Evolutionary conservation across 2,113 vertebrate genomes (phyloP).

Genomic region (Phrynocephalus versicolor): DNA sequence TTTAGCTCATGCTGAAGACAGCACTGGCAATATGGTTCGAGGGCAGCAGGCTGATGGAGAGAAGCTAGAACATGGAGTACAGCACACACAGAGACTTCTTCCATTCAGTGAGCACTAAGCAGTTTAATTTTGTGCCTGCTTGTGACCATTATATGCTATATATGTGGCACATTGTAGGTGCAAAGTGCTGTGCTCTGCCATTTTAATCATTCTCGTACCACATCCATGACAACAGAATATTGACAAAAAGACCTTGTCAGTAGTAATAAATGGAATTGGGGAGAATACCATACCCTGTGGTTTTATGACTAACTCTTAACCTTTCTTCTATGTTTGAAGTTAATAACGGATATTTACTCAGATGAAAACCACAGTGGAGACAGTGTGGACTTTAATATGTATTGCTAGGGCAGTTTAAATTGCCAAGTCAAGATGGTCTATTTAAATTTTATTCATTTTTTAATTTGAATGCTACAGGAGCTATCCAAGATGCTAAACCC

Average conservation of each 20-base stretch:
- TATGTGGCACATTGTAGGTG: neutral
- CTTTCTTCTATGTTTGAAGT: neutral
- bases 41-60: neutral
- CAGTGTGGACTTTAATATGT: no score
- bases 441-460: no score
- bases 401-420: no score
- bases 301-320: neutral
- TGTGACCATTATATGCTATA: neutral
- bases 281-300: no score
- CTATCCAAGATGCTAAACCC: no score
- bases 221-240: neutral
- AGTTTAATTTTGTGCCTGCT: neutral
- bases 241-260: neutral
- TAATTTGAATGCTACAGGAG: no score
- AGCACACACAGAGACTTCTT: neutral
- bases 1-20: no score
- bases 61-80: neutral
- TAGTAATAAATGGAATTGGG: neutral
- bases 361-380: neutral
- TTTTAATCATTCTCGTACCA: neutral
- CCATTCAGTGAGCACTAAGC: neutral
- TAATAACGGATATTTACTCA: neutral
- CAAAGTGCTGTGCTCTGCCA: neutral
- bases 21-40: neutral
- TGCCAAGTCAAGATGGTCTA: no score